phyloP scores from a whole-genome alignment of 2,113 vertebrate genomes.

The Myotis davidii region DNA sequence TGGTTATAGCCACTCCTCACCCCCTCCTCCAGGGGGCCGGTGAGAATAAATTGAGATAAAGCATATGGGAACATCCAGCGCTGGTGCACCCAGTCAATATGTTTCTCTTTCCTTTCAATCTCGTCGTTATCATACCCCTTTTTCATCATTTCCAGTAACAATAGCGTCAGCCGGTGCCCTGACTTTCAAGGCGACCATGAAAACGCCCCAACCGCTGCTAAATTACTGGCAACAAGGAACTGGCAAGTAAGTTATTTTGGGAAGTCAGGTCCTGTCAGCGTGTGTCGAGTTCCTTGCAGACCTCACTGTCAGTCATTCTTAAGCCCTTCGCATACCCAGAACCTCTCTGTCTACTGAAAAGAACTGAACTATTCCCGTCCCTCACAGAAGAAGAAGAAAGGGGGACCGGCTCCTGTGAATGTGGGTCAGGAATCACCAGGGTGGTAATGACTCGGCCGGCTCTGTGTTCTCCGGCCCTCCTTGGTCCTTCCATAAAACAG shows the following conservation, averaged over 20 bases:
- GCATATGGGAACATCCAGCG: neutral
- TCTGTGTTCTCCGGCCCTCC: slow-evolving; percentile 57
- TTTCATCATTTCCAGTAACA: neutral
- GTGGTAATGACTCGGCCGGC: slow-evolving; percentile 70
- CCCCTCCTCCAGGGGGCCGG: fast-evolving
- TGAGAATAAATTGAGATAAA: neutral
- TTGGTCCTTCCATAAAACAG: slow-evolving; percentile 72
- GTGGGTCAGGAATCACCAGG: slow-evolving; percentile 77
- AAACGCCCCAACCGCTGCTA: slow-evolving; percentile 50
- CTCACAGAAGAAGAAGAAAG: slow-evolving; percentile 68
- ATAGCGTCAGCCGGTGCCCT: neutral
- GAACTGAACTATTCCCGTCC: slow-evolving; percentile 69
- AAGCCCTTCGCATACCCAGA: slow-evolving; percentile 65
- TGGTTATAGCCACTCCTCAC: neutral
- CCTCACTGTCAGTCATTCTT: slow-evolving; percentile 67
- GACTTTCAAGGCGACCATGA: slow-evolving; percentile 1
- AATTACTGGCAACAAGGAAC: slow-evolving; percentile 54
- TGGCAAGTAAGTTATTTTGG: slow-evolving; percentile 68
- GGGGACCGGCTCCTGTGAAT: slow-evolving; percentile 43
- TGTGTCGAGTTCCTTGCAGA: slow-evolving; percentile 62
- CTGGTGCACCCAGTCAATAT: neutral
- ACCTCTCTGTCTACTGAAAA: slow-evolving; percentile 67
- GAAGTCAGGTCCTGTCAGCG: slow-evolving; percentile 73
- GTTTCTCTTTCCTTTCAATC: neutral
- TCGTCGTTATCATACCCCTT: neutral